Conservation (phyloP, 1,140 invertebrate species). For the Megathymus violae region DNA sequence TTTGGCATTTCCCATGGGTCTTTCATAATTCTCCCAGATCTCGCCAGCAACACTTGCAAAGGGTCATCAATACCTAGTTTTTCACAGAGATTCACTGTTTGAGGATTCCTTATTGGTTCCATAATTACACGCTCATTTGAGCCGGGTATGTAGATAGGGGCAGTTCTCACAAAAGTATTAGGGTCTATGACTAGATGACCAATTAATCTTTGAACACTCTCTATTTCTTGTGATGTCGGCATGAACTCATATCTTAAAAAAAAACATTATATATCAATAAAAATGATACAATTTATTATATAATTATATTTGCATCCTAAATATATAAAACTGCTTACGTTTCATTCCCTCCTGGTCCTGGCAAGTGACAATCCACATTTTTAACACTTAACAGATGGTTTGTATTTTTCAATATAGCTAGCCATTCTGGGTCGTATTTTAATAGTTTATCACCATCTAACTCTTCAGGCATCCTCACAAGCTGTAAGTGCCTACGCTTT, state of each 20-base stretch:
- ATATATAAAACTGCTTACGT: slow-evolving; percentile 84
- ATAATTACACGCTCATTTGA: slow-evolving; percentile 61
- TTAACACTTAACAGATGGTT: slow-evolving; percentile 94
- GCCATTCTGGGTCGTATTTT: slow-evolving; percentile 97
- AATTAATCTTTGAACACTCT: slow-evolving; percentile 87
- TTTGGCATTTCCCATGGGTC: slow-evolving; percentile 36
- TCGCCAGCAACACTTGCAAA: slow-evolving; percentile 69
- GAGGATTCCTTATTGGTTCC: slow-evolving; percentile 88
- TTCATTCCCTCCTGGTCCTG: slow-evolving; percentile 88
- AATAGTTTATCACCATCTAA: slow-evolving; percentile 85
- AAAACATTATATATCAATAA: slow-evolving; percentile 14
- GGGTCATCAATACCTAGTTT: slow-evolving; percentile 85
- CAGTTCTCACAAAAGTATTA: slow-evolving; percentile 91
- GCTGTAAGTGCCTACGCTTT: slow-evolving; percentile 91
- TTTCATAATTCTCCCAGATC: slow-evolving; percentile 63
- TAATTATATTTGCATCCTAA: no score
- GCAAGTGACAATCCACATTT: slow-evolving; percentile 89
- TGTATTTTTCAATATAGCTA: slow-evolving; percentile 93
- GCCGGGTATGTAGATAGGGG: slow-evolving; percentile 85
- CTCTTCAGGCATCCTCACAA: slow-evolving; percentile 82
- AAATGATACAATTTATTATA: neutral
- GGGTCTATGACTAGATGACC: slow-evolving; percentile 87
- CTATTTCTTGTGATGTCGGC: slow-evolving; percentile 90
- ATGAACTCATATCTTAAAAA: slow-evolving; percentile 88
- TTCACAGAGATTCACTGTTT: slow-evolving; percentile 93